Base-by-base conservation (phyloP, 2,888 invertebrate genomes). In the Polymixis flavicincta region DNA sequence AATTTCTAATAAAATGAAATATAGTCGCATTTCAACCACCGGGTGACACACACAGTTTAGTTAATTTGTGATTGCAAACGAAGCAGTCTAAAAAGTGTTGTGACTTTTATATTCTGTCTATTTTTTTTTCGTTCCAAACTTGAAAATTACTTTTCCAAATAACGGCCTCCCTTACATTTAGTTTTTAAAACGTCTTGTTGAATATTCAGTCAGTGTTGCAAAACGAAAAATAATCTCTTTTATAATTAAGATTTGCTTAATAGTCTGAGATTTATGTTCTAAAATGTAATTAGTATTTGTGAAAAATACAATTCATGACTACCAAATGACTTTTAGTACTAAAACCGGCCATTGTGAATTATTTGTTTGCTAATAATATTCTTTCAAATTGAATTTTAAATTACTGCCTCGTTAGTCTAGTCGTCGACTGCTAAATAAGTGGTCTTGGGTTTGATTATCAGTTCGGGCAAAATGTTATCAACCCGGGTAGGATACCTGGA, bases 191-290 rank as follows among this genome's bases (percentile, higher is more conserved):
- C 54, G 25, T 37, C 6, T 17, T 28, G 67, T 68, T 76, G 70
- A 74, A 66, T 76, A 77, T 66, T 72, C 64, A 74, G 45, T 45
- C 69, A 74, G 55, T 48, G 75, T 76, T 71, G 55, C 55, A 52
- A 68, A 81, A 81, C 59, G 64, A 75, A 78, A 84, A 78, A 77
- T 79, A 86, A 78, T 84, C 61, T 65, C 61, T 82, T 70, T 76
- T 76, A 52, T 77, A 82, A 81, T 85, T 82, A 77, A 76, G 69
- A 59, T 65, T 72, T 69, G 9, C 37, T 66, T 64, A 80, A 37
- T 74, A 72, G 42, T 57, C 13, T 52, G n/a, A 76, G 76, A 86
- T 86, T 85, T 81, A 85, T 75, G 72, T 61, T 68, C 25, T 13
- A 63, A 72, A 83, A 80, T 25, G 42, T 37, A 80, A 77, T 65